Evolutionary conservation across 2,888 invertebrate genomes (phyloP).

Genomic region (Coremacera marginata): DNA sequence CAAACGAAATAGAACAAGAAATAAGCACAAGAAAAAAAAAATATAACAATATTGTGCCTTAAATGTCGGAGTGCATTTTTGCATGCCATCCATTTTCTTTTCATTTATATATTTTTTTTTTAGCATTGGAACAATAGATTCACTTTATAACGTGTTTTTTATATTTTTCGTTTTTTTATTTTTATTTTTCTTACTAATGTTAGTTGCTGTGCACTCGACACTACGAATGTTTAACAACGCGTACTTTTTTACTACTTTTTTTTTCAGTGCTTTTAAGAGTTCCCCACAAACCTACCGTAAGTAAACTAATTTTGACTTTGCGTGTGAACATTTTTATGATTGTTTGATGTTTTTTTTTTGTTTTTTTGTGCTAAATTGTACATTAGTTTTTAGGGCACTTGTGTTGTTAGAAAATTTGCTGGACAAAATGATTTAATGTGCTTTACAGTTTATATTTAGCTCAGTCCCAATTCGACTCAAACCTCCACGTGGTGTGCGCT

Average conservation of each 20-base stretch:
- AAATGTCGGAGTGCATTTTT: constrained; percentile 1
- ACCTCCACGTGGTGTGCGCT: no score
- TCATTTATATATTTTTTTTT: not conserved
- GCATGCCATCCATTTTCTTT: not conserved
- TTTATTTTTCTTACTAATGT: not conserved
- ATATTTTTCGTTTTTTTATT: not conserved
- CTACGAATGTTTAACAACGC: not conserved
- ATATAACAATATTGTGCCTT: not conserved
- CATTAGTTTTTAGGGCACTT: not conserved
- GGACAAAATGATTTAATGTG: not conserved
- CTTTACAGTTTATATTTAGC: not conserved
- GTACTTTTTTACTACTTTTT: not conserved
- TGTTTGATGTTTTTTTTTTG: not conserved
- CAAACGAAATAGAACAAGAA: not conserved
- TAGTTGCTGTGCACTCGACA: not conserved
- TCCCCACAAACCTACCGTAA: no score
- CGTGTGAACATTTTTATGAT: constrained; percentile 8
- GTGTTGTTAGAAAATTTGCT: not conserved
- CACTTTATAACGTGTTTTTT: not conserved
- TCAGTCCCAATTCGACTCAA: no score
- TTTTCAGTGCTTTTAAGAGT: not conserved
- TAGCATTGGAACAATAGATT: no score
- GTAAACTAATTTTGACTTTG: constrained; percentile 28
- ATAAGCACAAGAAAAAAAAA: not conserved
- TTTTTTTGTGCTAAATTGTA: not conserved